Base-by-base conservation (phyloP, 2,797 vertebrate genomes). In the Labroides dimidiatus region DNA sequence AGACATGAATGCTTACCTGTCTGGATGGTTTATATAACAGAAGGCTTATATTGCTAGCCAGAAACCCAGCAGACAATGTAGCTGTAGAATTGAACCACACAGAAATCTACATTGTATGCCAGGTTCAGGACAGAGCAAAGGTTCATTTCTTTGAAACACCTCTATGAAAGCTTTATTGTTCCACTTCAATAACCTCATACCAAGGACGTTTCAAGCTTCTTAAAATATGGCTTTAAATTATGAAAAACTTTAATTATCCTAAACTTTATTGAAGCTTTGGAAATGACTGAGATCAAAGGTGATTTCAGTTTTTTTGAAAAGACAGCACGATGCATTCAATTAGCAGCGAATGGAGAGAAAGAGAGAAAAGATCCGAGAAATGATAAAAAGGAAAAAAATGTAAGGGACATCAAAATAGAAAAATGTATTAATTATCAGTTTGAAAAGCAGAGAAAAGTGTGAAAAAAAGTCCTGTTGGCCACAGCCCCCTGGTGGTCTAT, bases 61-160 rank as follows among this genome's bases (percentile, higher is more conserved):
- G 98, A 99, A 99, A 99, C 98, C 98, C 98, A 99, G 98, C 98
- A 99, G 98, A 99, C 98, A 99, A 99, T 99, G 98, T 99, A 99
- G 98, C 98, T 99, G 98, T 99, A 97, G 94, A 94, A 81, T 94
- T 93, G 90, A 95, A 89, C 93, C 96, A 98, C 96, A 99, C 97
- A 99, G 98, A 96, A 96, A 96, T 98, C 98, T 99, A 99, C 97
- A 99, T 98, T 99, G 97, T 98, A 96, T 99, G 98, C 98, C 96
- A 99, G 98, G 98, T 99, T 95, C 97, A 95, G 91, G 95, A 96
- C 93, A 93, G 88, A 95, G 94, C 95, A 95, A 95, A 85, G 60
- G 75, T 50, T 49, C 48, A 9, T 14, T 54, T 60, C 20, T 19
- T 21, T 23, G 11, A 23, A 56, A n/a, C 19, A n/a, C 54, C 9